Percentiles rank a stretch among this genome's conserved stretches.
phyloP scores from a whole-genome alignment of 2,113 vertebrate species.

The Apus apus region DNA sequence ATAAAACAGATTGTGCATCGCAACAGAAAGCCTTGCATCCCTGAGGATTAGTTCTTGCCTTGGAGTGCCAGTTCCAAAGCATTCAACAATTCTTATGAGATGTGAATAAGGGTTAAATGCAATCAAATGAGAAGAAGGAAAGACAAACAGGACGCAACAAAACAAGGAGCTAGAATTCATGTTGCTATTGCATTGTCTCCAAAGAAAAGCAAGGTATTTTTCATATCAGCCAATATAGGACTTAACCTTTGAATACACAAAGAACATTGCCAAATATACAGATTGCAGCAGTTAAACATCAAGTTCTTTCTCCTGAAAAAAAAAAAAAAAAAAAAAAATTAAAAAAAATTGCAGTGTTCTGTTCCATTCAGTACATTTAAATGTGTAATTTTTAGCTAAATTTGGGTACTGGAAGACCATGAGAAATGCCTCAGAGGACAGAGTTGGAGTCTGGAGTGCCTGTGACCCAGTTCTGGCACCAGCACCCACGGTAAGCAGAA shows the following conservation, averaged over 20 bases:
- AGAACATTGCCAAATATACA: neutral
- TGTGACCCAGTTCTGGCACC: neutral
- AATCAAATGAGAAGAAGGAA: neutral
- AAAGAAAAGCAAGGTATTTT: neutral
- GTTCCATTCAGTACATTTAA: neutral
- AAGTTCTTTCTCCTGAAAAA: neutral
- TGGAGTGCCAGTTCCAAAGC: neutral
- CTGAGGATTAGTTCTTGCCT: constrained; percentile 1
- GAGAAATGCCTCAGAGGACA: neutral
- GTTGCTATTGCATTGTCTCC: neutral
- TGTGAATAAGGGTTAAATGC: neutral
- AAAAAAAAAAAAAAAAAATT: neutral
- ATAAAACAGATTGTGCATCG: neutral
- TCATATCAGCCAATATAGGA: neutral
- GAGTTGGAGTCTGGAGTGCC: neutral
- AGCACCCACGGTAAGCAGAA: rapidly evolving
- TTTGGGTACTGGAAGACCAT: neutral
- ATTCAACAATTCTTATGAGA: neutral
- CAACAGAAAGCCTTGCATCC: neutral
- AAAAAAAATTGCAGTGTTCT: neutral
- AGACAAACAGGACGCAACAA: neutral
- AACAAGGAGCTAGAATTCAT: neutral
- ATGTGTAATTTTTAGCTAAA: neutral
- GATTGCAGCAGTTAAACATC: neutral
- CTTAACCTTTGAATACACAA: neutral